Percentiles rank a stretch among this genome's conserved stretches.
phyloP scores from a whole-genome alignment of 92 coral and sea anemone species.

The Scolanthus callimorphus region DNA sequence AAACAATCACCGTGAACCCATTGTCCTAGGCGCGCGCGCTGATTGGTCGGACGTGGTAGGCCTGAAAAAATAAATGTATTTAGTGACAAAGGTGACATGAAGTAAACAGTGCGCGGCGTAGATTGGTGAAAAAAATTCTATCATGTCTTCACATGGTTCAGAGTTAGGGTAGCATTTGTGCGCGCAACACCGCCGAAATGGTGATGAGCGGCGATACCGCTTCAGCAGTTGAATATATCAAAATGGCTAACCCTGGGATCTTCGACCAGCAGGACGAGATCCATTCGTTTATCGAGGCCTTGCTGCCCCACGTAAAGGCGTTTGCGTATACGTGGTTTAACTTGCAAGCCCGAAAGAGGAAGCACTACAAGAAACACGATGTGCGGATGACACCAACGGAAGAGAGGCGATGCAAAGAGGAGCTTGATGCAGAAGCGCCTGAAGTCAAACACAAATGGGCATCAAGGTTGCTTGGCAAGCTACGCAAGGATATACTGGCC shows the following conservation, averaged over 20 bases:
- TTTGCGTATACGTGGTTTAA: slow-evolving; percentile 99
- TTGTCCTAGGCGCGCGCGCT: slow-evolving; percentile 13
- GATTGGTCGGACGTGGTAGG: slow-evolving; percentile 74
- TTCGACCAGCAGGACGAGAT: slow-evolving; percentile 99
- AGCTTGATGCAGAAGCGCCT: slow-evolving; percentile 94
- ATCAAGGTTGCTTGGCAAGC: slow-evolving; percentile 95
- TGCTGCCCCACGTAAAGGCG: slow-evolving; percentile 97
- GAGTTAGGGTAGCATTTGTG: slow-evolving; percentile 28
- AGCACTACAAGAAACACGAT: slow-evolving; percentile 99
- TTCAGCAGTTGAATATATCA: slow-evolving; percentile 77
- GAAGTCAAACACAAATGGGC: slow-evolving; percentile 99
- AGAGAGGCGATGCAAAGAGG: slow-evolving; percentile 95
- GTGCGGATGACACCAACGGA: slow-evolving; percentile 98
- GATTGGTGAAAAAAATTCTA: slow-evolving; percentile 72
- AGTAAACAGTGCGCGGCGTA: slow-evolving; percentile 95
- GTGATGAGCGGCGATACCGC: slow-evolving; percentile 85
- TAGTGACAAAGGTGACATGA: slow-evolving; percentile 87
- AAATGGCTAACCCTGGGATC: slow-evolving; percentile 95
- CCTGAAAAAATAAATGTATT: slow-evolving; percentile 72
- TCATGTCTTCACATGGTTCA: slow-evolving; percentile 85
- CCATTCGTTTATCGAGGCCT: slow-evolving; percentile 97
- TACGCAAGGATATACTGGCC: slow-evolving; percentile 94
- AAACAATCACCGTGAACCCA: background rate
- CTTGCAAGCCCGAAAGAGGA: slow-evolving; percentile 99
- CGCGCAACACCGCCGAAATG: slow-evolving; percentile 64